phyloP scores from a whole-genome alignment of 2,797 vertebrate genomes.

The Epinephelus awoara region DNA sequence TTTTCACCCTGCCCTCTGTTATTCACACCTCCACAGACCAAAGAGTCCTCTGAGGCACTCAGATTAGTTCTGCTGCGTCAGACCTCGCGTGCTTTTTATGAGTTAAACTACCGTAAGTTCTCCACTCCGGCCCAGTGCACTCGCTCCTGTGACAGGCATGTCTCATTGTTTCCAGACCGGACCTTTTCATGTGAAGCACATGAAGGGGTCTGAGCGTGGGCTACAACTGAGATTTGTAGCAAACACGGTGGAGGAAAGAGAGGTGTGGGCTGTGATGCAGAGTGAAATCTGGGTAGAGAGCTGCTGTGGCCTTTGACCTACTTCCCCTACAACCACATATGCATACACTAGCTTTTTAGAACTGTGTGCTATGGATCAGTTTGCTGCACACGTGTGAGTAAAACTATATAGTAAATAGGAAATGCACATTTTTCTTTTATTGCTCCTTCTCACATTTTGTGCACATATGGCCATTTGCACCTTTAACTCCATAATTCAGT shows the following conservation, averaged over 20 bases:
- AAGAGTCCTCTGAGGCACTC: constrained; percentile 27
- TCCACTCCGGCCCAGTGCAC: constrained; percentile 4
- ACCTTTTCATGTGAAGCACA: constrained; percentile 4
- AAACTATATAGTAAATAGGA: too few species aligned
- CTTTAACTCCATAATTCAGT: too few species aligned
- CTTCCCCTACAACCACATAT: constrained; percentile 23
- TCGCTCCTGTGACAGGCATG: constrained; percentile 48
- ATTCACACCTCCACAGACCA: constrained; percentile 52
- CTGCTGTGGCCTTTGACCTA: constrained; percentile 47
- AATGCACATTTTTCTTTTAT: too few species aligned
- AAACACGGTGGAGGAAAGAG: not conserved
- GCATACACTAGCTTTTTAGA: not conserved
- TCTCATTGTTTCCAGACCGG: constrained; percentile 56
- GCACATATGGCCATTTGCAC: too few species aligned
- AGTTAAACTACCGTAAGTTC: constrained; percentile 32
- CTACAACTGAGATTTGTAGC: constrained; percentile 48
- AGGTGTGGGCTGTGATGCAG: not conserved
- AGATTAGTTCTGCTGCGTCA: constrained; percentile 70
- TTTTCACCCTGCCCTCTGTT: constrained; percentile 40
- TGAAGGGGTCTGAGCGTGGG: constrained; percentile 10
- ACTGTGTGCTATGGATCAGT: not conserved
- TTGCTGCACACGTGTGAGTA: not conserved
- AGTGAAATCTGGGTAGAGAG: constrained; percentile 16
- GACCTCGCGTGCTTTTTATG: constrained; percentile 31
- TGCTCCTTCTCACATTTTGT: too few species aligned